Percentiles rank a stretch among this genome's conserved stretches.
phyloP scores from a whole-genome alignment of 2,113 vertebrate genomes.

The Halichoerus grypus region DNA sequence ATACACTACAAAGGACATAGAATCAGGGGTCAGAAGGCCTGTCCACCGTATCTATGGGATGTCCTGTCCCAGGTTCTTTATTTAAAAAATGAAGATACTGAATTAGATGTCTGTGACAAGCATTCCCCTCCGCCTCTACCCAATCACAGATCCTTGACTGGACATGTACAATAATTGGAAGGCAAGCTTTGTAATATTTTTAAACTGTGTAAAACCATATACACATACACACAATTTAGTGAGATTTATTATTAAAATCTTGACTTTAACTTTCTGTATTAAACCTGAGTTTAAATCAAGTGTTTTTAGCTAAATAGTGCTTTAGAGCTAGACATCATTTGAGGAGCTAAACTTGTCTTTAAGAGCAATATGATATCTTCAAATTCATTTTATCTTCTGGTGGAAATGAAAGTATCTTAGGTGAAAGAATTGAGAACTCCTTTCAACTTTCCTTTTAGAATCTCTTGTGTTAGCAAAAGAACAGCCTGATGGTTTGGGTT shows the following conservation, averaged over 20 bases:
- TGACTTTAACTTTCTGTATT: slow-evolving; percentile 1
- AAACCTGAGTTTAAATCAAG: neutral
- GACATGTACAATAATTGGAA: neutral
- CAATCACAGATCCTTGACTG: neutral
- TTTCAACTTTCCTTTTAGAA: neutral
- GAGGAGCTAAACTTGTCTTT: neutral
- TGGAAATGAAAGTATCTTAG: neutral
- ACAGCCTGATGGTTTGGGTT: neutral
- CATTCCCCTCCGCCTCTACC: neutral
- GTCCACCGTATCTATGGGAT: neutral
- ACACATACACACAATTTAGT: neutral
- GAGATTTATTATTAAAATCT: neutral
- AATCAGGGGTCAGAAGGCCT: neutral
- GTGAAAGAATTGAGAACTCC: neutral
- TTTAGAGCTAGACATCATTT: neutral
- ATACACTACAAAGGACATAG: neutral
- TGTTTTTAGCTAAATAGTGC: neutral
- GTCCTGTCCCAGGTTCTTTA: neutral
- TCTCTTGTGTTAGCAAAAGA: neutral
- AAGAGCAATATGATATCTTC: neutral
- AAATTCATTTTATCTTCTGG: neutral
- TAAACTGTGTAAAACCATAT: neutral
- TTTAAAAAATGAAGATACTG: neutral
- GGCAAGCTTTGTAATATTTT: neutral
- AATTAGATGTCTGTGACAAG: neutral